Conservation (phyloP, 2,797 vertebrate species). For the Limnodromus scolopaceus region DNA sequence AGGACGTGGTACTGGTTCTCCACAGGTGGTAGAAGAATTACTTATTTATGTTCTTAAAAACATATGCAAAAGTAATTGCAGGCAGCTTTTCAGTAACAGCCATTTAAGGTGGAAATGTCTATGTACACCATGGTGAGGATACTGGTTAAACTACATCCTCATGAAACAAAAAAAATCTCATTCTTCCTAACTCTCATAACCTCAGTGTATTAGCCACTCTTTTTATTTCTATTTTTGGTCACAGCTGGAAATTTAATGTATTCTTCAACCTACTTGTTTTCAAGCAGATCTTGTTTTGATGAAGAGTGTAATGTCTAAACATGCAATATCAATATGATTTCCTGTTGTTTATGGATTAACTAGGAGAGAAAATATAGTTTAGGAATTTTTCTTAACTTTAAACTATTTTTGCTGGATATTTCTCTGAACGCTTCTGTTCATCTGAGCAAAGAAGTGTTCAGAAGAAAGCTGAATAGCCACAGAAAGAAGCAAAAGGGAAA, state of each 20-base stretch:
- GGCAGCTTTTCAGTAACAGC: background rate
- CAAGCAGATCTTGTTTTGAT: background rate
- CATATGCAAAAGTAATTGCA: rapidly evolving
- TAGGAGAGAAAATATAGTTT: background rate
- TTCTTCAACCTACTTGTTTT: background rate
- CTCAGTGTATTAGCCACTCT: background rate
- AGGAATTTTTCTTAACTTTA: background rate
- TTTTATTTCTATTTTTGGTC: background rate
- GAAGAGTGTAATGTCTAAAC: background rate
- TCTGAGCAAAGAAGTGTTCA: background rate
- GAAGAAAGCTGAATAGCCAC: background rate
- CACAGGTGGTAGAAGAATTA: too few species aligned
- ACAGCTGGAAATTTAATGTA: background rate
- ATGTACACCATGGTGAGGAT: background rate
- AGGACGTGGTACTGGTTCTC: background rate
- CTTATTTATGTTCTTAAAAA: background rate
- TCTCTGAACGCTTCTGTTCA: background rate
- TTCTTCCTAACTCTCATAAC: background rate
- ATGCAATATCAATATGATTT: background rate
- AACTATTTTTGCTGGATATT: background rate
- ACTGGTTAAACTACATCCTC: background rate
- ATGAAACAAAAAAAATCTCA: background rate
- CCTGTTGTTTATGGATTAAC: background rate
- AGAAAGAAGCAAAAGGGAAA: background rate
- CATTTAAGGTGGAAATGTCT: background rate